Conservation (phyloP, 2,888 invertebrate genomes). For the Melikaiella ostensackeni region DNA sequence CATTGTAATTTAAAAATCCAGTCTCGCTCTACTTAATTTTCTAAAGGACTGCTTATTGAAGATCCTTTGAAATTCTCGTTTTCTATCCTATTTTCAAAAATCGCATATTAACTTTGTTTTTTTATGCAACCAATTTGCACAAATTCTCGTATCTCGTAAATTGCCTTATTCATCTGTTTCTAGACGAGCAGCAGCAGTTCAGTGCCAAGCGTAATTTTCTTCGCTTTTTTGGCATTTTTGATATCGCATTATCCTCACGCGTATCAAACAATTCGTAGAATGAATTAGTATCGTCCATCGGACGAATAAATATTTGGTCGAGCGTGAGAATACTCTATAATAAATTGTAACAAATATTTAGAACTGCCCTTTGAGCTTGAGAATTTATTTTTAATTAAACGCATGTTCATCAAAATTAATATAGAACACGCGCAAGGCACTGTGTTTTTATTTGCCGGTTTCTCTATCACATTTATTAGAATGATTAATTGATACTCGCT, state of each 20-base stretch:
- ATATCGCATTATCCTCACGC: constrained; percentile 46
- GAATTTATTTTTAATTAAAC: constrained; percentile 55
- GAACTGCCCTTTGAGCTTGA: constrained; percentile 57
- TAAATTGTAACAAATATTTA: constrained; percentile 69
- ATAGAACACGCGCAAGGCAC: constrained; percentile 75
- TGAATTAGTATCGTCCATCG: constrained; percentile 66
- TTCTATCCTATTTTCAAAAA: background rate
- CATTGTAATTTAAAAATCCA: background rate
- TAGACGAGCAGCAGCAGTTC: constrained; percentile 69
- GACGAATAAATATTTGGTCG: constrained; percentile 71
- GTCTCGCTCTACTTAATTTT: background rate
- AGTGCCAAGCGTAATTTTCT: constrained; percentile 67
- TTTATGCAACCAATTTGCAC: background rate
- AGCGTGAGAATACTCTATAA: constrained; percentile 74
- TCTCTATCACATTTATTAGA: constrained; percentile 71
- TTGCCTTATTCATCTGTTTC: constrained; percentile 58
- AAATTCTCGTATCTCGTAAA: constrained; percentile 31
- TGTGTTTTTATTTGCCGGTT: constrained; percentile 59
- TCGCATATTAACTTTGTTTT: background rate
- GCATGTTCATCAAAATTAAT: constrained; percentile 2
- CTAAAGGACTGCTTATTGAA: background rate
- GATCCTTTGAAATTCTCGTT: background rate
- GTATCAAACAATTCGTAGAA: constrained; percentile 61
- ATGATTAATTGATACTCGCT: constrained; percentile 54
- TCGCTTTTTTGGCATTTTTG: constrained; percentile 62